Percentiles rank a stretch among this genome's conserved stretches.
Evolutionary conservation across 2,113 vertebrate species (phyloP).

Genomic region (Lipotes vexillifer): DNA sequence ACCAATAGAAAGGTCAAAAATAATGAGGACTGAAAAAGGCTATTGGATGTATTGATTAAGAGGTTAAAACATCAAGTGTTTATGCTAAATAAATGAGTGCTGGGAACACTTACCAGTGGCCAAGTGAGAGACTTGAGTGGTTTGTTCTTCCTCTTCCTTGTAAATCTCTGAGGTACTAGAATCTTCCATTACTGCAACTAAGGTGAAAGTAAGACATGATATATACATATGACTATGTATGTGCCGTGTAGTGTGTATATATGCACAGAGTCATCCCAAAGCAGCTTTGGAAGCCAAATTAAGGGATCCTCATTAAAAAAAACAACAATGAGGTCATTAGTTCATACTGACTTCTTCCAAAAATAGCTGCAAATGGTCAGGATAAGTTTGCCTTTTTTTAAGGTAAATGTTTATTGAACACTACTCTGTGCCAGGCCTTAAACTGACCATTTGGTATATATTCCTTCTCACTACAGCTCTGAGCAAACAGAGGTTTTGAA

Average conservation of each 20-base stretch:
- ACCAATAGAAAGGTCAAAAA: not conserved
- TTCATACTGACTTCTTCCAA: not conserved
- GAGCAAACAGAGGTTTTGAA: not conserved
- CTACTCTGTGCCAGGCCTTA: not conserved
- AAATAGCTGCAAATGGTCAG: not conserved
- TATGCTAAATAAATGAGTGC: not conserved
- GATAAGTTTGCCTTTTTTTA: not conserved
- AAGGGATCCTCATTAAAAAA: not conserved
- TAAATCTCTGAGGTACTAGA: not conserved
- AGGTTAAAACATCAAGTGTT: not conserved
- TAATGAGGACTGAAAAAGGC: not conserved
- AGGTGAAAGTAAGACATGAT: not conserved
- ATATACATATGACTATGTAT: not conserved
- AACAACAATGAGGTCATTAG: not conserved
- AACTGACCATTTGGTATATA: not conserved
- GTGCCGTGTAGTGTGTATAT: not conserved
- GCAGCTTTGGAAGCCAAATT: not conserved
- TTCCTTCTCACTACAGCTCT: not conserved
- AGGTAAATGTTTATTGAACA: not conserved
- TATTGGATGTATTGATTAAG: not conserved
- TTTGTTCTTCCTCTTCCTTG: not conserved
- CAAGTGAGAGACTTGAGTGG: not conserved
- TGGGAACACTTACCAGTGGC: not conserved
- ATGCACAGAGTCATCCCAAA: not conserved
- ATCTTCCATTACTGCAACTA: conserved; percentile 8